Base-by-base conservation (phyloP, 2,797 vertebrate species). In the Notoglanidium macrostoma region DNA sequence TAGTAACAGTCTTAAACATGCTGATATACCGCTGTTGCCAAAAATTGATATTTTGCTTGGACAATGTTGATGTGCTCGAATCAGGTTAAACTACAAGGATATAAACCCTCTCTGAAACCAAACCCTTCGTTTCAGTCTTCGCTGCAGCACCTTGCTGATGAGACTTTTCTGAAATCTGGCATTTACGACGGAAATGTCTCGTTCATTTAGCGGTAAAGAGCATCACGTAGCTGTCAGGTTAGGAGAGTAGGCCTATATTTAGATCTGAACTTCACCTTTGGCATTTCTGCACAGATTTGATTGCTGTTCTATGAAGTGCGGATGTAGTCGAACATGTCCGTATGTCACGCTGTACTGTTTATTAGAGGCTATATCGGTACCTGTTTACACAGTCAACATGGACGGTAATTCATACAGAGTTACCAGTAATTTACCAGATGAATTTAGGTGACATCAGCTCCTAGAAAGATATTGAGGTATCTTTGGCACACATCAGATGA, bases 141-240 rank as follows among this genome's bases (percentile, higher is more conserved):
- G 46, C 14, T 32, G 68, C 84, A 40, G 59, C 54, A 59, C 67
- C 59, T 26, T 35, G 23, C 19, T 72, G 76, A 80, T 83, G 84
- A 77, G 87, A 49, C 61, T 70, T 32, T 77, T 70, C 26, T 10
- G 40, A 83, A 82, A 80, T 74, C 35, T 92, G 85, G 90, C 90
- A 87, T 92, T 92, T 92, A 73, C 92, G 90, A 88, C 23, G 12
- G 79, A 89, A 90, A 89, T 86, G 85, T 85, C 88, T 89, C 29
- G 68, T 87, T 90, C 83, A 87, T 90, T 90, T 76, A 89, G 83
- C 80, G 78, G 65, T 51, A 68, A 86, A 87, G 84, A 91, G 84
- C 73, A 88, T 84, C 87, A 70, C 21, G 6, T n/a, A 83, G 57
- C 57, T 61, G 87, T 83, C 51, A 35, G 44, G 35, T 70, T 87